Base-by-base conservation (phyloP, 2,888 invertebrate species). In the Pristionchus fissidentatus region DNA sequence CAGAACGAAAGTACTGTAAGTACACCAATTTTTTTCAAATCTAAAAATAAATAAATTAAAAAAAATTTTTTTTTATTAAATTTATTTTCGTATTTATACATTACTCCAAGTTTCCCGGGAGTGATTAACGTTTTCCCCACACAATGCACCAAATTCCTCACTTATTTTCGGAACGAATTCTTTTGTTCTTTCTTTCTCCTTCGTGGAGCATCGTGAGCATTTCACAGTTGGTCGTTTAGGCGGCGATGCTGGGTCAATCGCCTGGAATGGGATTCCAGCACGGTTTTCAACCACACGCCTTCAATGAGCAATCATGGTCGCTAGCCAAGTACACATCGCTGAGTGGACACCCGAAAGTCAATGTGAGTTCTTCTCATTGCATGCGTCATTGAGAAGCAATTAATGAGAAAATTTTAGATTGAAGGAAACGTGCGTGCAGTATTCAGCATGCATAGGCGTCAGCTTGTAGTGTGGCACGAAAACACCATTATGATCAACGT, bases 371-470 rank as follows among this genome's bases (percentile, higher is more conserved):
- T 41, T 1, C 32, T n/a, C 35, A 1, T 29, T 5, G 19, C 38
- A 35, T 66, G 29, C 13, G 15, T 73, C 41, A 73, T 1, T 73
- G 4, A n/a, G n/a, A n/a, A n/a, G n/a, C n/a, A n/a, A n/a, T n/a
- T n/a, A n/a, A n/a, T n/a, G n/a, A n/a, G n/a, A n/a, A n/a, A n/a
- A n/a, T 38, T 43, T 10, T 7, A 73, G 73, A 41, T 43, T 8
- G 73, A 43, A 38, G 73, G 73, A n/a, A 73, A 73, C 26, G 41
- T 73, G 41, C 73, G 73, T 41, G 73, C 73, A 26, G 41, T 41
- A 43, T 43, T 73, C 22, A 43, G 41, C 26, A 2, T 19, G 5
- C 73, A 73, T 22, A 26, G 73, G 41, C 73, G 73, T 32, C 73
- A 73, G 41, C 26, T 73, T 4, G 41, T 41, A 19, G 73, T 73